Percentiles rank a stretch among this genome's conserved stretches.
Conservation (phyloP, 2,797 vertebrate genomes). For the Triplophysa bombifrons region DNA sequence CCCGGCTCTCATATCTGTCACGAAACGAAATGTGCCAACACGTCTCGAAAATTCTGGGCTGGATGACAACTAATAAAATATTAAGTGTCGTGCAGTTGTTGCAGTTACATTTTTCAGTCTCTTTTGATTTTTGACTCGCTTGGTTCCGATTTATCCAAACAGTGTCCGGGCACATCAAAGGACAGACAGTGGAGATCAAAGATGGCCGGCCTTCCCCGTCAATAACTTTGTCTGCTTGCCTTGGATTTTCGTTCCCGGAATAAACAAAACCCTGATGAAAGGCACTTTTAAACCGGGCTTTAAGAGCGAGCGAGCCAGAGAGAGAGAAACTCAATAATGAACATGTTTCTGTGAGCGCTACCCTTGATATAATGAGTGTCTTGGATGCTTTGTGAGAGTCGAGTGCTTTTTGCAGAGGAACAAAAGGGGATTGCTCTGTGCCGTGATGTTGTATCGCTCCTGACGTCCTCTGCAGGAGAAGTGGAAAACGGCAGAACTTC, state of each 20-base stretch:
- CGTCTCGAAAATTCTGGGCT: slow-evolving; percentile 23
- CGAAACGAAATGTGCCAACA: slow-evolving; percentile 34
- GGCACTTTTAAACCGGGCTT: slow-evolving; percentile 39
- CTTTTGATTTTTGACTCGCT: neutral
- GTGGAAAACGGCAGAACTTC: slow-evolving; percentile 21
- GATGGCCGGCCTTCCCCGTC: slow-evolving; percentile 14
- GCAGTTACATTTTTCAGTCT: slow-evolving; percentile 9
- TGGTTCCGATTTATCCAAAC: neutral
- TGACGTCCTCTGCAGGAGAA: slow-evolving; percentile 41
- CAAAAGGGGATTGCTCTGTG: slow-evolving; percentile 50
- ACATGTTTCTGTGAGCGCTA: slow-evolving; percentile 33
- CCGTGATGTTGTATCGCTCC: slow-evolving; percentile 34
- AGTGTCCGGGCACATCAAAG: slow-evolving; percentile 47
- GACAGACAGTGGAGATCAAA: slow-evolving; percentile 30
- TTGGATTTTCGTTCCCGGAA: slow-evolving; percentile 39
- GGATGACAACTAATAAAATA: slow-evolving; percentile 43
- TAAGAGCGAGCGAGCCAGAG: slow-evolving; percentile 21
- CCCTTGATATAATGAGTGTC: slow-evolving; percentile 58
- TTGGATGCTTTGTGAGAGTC: slow-evolving; percentile 53
- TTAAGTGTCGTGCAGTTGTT: slow-evolving; percentile 41
- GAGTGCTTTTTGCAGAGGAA: slow-evolving; percentile 51
- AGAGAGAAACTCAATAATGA: slow-evolving; percentile 50
- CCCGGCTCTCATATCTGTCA: slow-evolving; percentile 13
- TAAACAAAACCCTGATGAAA: slow-evolving; percentile 55
- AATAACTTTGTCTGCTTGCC: slow-evolving; percentile 29